phyloP scores from a whole-genome alignment of 2,797 vertebrate species.

The Pseudomugil tenellus region DNA sequence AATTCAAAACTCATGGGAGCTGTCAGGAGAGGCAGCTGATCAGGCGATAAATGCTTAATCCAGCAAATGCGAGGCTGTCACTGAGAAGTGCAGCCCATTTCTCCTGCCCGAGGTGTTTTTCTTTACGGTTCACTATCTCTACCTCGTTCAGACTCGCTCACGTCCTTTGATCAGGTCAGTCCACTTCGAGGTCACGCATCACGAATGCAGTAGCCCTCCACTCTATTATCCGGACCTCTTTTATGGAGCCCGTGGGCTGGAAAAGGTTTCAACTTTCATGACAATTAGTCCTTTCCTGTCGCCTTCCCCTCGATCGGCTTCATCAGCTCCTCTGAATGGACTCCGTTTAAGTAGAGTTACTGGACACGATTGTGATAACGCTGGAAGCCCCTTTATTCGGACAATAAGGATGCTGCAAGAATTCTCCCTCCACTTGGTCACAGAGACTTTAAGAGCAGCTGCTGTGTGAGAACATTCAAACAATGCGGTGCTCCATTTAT shows the following conservation, averaged over 20 bases:
- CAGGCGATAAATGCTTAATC: constrained; percentile 63
- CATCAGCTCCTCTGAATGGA: constrained; percentile 51
- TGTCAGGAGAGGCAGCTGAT: constrained; percentile 72
- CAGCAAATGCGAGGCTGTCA: constrained; percentile 48
- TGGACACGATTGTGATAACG: constrained; percentile 21
- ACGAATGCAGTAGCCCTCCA: constrained; percentile 19
- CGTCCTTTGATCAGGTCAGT: constrained; percentile 66
- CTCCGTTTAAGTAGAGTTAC: constrained; percentile 14
- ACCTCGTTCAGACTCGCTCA: constrained; percentile 35
- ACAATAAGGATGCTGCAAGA: constrained; percentile 28
- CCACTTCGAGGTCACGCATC: constrained; percentile 61
- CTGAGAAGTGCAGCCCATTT: constrained; percentile 27
- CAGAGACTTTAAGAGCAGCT: constrained; percentile 7
- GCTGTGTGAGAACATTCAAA: constrained; percentile 37
- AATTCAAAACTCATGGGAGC: constrained; percentile 60
- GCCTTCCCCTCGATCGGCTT: constrained; percentile 40
- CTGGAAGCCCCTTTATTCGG: constrained; percentile 5
- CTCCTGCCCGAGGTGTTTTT: constrained; percentile 60
- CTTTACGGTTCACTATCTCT: constrained; percentile 56
- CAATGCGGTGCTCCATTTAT: constrained; percentile 54
- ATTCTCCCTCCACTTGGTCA: constrained; percentile 14
- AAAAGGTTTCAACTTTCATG: constrained; percentile 42
- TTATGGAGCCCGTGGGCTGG: constrained; percentile 20
- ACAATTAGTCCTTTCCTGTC: constrained; percentile 60
- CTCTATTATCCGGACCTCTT: constrained; percentile 51